Percentiles rank a stretch among this genome's conserved stretches.
phyloP scores from a whole-genome alignment of 1,140 invertebrate species.

The Brachionus asplanchnoidis region DNA sequence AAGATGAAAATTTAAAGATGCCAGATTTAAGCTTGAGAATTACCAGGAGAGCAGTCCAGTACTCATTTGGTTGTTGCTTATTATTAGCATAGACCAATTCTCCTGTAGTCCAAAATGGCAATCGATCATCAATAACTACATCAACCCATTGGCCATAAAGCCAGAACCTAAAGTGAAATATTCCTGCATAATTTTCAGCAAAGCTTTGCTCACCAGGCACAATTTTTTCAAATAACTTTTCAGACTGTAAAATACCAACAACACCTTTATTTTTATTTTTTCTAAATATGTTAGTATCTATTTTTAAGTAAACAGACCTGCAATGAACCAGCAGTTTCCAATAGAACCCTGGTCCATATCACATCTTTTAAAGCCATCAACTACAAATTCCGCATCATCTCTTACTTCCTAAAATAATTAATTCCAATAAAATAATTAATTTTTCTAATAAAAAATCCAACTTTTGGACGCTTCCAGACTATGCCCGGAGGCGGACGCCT shows the following conservation, averaged over 20 bases:
- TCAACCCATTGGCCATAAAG: constrained; percentile 72
- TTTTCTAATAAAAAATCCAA: neutral
- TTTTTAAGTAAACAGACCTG: neutral
- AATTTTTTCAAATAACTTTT: constrained; percentile 65
- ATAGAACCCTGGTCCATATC: constrained; percentile 66
- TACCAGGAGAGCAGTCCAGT: constrained; percentile 69
- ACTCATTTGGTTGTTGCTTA: constrained; percentile 67
- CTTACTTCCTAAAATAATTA: constrained; percentile 45
- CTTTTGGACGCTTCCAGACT: constrained; percentile 7
- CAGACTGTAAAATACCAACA: constrained; percentile 65
- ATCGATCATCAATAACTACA: constrained; percentile 69
- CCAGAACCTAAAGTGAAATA: constrained; percentile 69
- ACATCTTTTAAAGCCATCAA: constrained; percentile 56
- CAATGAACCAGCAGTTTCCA: constrained; percentile 64
- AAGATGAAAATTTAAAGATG: no score
- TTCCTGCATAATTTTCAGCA: constrained; percentile 57
- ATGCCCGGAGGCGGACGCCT: neutral
- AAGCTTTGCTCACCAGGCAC: constrained; percentile 68
- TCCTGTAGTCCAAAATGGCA: constrained; percentile 66
- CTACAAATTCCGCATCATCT: constrained; percentile 49
- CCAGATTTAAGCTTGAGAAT: no score
- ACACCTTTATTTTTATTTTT: constrained; percentile 59
- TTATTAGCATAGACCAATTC: constrained; percentile 66
- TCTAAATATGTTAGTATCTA: neutral
- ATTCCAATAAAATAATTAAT: neutral